Base-by-base conservation (phyloP, 53 echinoderm and acorn worm species). In the Pentamera pediparva region DNA sequence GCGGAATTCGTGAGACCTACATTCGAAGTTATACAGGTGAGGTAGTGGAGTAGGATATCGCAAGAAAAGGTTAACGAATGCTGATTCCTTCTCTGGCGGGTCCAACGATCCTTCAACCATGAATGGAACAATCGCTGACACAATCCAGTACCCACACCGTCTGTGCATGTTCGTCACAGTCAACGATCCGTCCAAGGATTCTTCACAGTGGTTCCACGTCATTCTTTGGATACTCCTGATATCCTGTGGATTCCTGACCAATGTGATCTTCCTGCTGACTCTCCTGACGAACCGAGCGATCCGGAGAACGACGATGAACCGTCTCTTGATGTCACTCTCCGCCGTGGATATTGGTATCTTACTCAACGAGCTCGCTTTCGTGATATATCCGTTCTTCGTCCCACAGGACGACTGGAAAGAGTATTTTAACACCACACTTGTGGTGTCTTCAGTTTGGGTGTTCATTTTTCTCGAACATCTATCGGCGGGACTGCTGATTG, bases 121-220 rank as follows among this genome's bases (percentile, higher is more conserved):
- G 65, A 38, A 65, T 37, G 37, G 39, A 7, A 35, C 65, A 3
- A 65, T 65, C 6, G 37, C 39, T 27, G 21, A 65, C 8, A 65
- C 37, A 4, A 65, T 65, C 26, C 65, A 65, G 19, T 65, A 40
- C 27, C 65, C 65, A 24, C 65, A 65, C 37, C 65, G 65, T 38
- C 65, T 65, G 20, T 67, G 12, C 5, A 27, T 67, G 41, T 67
- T 67, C 39, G 39, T 43, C 40, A 65, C 47, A 5, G 43, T 65
- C 30, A 29, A 41, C 0, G 10, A 65, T 12, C 39, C 67, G 13
- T 41, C 20, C 5, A 65, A 65, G 26, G 22, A 38, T 17, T 10
- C 43, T 24, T 22, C 4, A 22, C 67, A 65, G 43, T 1, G 25
- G 11, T 37, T 40, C 17, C 67, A 65, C 39, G 13, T 65, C 43